phyloP scores from a whole-genome alignment of 92 coral and sea anemone genomes.

The Virgularia gustaviana region DNA sequence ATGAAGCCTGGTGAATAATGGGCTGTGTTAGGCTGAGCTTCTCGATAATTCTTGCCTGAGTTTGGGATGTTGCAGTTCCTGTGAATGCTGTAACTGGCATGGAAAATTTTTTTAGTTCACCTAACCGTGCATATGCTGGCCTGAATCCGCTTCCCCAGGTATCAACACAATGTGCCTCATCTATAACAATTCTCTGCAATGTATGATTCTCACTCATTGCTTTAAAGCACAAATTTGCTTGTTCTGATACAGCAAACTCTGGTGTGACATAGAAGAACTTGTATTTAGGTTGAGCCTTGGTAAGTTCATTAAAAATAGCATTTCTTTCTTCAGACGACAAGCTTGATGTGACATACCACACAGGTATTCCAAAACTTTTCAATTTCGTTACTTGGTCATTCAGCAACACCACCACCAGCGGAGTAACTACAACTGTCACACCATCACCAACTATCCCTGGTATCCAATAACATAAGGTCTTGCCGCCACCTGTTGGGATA shows the following conservation, averaged over 20 bases:
- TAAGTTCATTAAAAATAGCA: neutral
- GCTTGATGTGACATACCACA: neutral
- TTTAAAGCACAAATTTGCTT: neutral
- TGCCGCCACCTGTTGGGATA: slow-evolving; percentile 9
- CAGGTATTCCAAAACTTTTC: neutral
- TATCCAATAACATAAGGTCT: neutral
- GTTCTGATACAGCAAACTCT: slow-evolving; percentile 1
- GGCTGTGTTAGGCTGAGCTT: neutral
- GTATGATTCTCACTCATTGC: neutral
- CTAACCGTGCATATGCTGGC: neutral
- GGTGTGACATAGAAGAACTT: slow-evolving; percentile 3
- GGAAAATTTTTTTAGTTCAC: neutral
- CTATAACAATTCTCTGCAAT: neutral
- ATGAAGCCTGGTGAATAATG: neutral
- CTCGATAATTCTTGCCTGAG: neutral
- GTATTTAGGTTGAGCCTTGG: neutral
- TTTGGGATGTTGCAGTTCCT: neutral
- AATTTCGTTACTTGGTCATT: neutral
- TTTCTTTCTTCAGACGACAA: neutral
- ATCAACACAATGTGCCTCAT: neutral
- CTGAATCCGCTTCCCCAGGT: slow-evolving; percentile 10
- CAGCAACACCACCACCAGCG: neutral
- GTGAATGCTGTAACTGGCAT: slow-evolving; percentile 2
- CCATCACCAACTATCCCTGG: neutral
- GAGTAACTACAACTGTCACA: slow-evolving; percentile 3